Percentiles rank a stretch among this genome's conserved stretches.
These are phyloP conservation scores for Dromaius novaehollandiae DNA, from an alignment of 2,113 vertebrate species.

Conservation along the genomic window DNA sequence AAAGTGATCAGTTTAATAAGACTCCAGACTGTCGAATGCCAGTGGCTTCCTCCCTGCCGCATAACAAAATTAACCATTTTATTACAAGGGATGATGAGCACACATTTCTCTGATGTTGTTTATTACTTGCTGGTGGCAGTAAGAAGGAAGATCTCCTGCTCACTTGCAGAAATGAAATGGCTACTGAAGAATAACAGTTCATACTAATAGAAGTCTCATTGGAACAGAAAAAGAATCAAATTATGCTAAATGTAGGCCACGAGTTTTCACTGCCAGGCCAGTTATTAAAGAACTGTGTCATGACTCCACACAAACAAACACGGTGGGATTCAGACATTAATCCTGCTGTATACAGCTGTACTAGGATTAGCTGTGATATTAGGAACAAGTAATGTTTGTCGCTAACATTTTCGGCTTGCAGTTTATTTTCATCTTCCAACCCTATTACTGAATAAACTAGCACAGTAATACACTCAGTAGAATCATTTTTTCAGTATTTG, in stretches of 20 bases:
- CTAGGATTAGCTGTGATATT: not conserved
- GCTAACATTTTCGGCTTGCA: not conserved
- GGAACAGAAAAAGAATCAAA: not conserved
- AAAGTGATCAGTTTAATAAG: not conserved
- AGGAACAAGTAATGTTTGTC: not conserved
- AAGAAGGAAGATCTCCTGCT: not conserved
- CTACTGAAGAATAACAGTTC: not conserved
- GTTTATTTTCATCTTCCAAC: not conserved
- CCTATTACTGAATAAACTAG: not conserved
- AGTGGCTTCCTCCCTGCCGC: not conserved
- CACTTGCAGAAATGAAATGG: not conserved
- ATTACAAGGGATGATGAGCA: not conserved
- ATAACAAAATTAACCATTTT: not conserved
- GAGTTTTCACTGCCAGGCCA: not conserved
- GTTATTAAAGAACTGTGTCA: not conserved
- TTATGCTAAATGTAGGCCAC: not conserved
- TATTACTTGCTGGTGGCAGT: not conserved
- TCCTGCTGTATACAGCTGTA: not conserved
- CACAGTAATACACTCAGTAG: not conserved
- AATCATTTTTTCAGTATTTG: not conserved
- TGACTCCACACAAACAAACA: not conserved
- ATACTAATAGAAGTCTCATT: not conserved
- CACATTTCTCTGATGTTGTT: not conserved
- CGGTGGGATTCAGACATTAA: not conserved
- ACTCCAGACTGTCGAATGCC: not conserved